A percentile compares a stretch with the other conserved stretches of the same genome.
Conservation (phyloP, 2,797 vertebrate genomes). For the Cirrhinus mrigala region DNA sequence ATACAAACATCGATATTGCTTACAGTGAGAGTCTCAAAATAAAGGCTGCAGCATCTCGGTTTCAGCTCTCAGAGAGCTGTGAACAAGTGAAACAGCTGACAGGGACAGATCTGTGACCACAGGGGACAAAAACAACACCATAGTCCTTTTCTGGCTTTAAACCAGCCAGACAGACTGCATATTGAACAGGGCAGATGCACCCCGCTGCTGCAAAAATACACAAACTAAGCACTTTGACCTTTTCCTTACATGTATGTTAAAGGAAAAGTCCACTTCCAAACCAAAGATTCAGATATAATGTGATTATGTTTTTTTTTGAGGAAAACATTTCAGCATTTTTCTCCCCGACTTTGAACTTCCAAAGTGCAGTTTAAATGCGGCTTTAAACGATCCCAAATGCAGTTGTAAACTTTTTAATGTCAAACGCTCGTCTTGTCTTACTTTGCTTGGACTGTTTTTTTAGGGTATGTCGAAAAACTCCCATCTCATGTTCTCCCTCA, state of each 20-base stretch:
- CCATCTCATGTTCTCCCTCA: too few species aligned
- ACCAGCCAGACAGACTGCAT: conserved; percentile 24
- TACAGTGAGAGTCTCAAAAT: conserved; percentile 31
- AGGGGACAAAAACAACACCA: conserved; percentile 25
- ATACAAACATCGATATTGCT: conserved; percentile 20
- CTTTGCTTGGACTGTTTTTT: too few species aligned
- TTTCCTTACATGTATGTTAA: background rate
- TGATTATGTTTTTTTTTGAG: too few species aligned
- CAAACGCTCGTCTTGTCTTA: too few species aligned
- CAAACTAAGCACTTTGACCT: background rate
- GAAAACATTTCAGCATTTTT: too few species aligned
- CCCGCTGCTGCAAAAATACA: background rate
- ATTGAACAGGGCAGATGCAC: conserved; percentile 5
- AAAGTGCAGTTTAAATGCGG: too few species aligned
- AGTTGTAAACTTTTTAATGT: too few species aligned
- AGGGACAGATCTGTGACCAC: conserved; percentile 23
- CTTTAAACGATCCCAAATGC: too few species aligned
- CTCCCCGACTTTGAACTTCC: too few species aligned
- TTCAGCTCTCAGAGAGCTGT: conserved; percentile 10
- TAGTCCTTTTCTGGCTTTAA: conserved; percentile 18
- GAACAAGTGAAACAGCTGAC: conserved; percentile 26
- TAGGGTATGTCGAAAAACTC: too few species aligned
- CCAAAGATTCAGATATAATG: too few species aligned
- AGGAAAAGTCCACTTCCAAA: too few species aligned
- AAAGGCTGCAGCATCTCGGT: conserved; percentile 26